These are phyloP conservation scores for Agrotis ipsilon DNA, from an alignment of 2,888 invertebrate species.

Conservation along the genomic window DNA sequence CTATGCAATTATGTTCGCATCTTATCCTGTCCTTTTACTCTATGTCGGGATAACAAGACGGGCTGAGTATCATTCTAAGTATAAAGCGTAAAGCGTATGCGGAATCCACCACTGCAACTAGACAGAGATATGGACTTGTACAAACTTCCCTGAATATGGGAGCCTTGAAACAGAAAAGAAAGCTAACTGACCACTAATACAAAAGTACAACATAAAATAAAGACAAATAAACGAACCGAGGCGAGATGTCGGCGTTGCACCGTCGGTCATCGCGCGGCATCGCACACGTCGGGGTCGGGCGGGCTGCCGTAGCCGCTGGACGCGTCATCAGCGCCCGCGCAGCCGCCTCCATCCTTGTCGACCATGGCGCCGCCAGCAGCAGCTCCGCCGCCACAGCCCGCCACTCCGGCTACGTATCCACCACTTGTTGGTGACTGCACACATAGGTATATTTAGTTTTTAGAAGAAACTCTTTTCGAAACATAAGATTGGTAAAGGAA, in stretches of 20 bases:
- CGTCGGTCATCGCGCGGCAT: conserved; percentile 89
- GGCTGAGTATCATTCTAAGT: neutral
- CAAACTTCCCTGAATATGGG: neutral
- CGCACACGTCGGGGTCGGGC: conserved; percentile 93
- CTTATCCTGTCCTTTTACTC: conserved; percentile 5
- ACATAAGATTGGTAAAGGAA: neutral
- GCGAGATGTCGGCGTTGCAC: conserved; percentile 87
- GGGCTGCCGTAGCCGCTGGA: conserved; percentile 95
- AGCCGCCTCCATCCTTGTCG: conserved; percentile 85
- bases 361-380: conserved; percentile 75
- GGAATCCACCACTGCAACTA: neutral
- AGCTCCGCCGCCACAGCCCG: conserved; percentile 77
- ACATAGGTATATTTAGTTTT: conserved; percentile 33
- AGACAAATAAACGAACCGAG: conserved; percentile 75
- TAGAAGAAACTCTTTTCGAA: neutral
- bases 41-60: neutral
- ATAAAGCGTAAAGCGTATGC: neutral
- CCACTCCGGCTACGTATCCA: conserved; percentile 80
- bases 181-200: no score
- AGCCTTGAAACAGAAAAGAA: no score
- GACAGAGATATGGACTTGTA: no score
- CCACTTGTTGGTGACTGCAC: conserved; percentile 85
- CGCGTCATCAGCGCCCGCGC: conserved; percentile 92
- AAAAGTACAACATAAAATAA: neutral
- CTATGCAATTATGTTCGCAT: conserved; percentile 1